Percentiles rank a stretch among this genome's conserved stretches.
Conservation (phyloP, 2,888 invertebrate genomes). For the Ariolimax columbianus region DNA sequence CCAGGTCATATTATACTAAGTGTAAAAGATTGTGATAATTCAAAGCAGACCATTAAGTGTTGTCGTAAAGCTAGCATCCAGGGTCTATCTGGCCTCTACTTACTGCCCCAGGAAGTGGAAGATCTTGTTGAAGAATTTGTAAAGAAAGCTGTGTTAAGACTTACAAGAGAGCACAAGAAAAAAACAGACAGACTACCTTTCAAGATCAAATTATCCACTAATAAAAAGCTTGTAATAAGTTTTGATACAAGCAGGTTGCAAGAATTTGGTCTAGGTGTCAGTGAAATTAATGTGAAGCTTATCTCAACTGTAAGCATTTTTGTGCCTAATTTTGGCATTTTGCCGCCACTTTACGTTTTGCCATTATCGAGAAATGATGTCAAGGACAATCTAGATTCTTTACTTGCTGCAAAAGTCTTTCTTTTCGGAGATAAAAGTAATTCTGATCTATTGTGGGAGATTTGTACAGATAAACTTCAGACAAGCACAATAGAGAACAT, state of each 20-base stretch:
- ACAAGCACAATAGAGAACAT: slow-evolving; percentile 53
- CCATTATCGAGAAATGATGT: slow-evolving; percentile 49
- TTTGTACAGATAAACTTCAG: slow-evolving; percentile 60
- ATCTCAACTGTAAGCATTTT: slow-evolving; percentile 64
- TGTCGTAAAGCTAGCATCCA: slow-evolving; percentile 41
- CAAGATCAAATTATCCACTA: slow-evolving; percentile 59
- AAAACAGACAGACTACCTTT: slow-evolving; percentile 66
- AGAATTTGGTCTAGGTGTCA: slow-evolving; percentile 63
- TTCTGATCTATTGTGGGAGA: slow-evolving; percentile 62
- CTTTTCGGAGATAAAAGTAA: slow-evolving; percentile 42
- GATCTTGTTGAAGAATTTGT: slow-evolving; percentile 58
- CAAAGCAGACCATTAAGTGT: slow-evolving; percentile 1
- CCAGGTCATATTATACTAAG: slow-evolving; percentile 63
- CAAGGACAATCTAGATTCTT: slow-evolving; percentile 31
- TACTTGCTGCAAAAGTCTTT: neutral
- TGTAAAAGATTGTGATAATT: slow-evolving; percentile 47
- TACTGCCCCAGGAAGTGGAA: slow-evolving; percentile 57
- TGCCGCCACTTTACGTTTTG: slow-evolving; percentile 62
- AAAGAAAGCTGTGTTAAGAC: slow-evolving; percentile 60
- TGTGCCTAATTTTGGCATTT: slow-evolving; percentile 58
- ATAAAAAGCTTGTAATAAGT: slow-evolving; percentile 57
- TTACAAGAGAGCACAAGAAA: slow-evolving; percentile 61
- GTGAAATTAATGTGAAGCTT: slow-evolving; percentile 63
- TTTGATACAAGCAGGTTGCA: slow-evolving; percentile 63
- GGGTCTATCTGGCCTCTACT: slow-evolving; percentile 43